phyloP scores from a whole-genome alignment of 2,888 invertebrate species.

The Exocentrus adspersus region DNA sequence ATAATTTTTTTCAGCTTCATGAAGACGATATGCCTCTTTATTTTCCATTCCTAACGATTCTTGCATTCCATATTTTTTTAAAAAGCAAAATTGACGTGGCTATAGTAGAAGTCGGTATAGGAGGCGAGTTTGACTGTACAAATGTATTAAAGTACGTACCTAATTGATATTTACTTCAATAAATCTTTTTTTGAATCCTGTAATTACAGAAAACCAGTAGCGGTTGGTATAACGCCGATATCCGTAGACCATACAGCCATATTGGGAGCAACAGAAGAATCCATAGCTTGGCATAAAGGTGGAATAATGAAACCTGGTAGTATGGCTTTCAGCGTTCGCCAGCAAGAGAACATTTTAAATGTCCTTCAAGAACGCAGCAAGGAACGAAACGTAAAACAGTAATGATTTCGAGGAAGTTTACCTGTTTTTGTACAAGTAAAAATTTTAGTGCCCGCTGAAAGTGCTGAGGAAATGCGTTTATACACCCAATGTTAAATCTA shows the following conservation, averaged over 20 bases:
- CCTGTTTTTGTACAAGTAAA: neutral
- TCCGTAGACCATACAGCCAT: slow-evolving; percentile 88
- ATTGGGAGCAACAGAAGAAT: slow-evolving; percentile 82
- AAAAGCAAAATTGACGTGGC: slow-evolving; percentile 89
- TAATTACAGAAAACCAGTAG: slow-evolving; percentile 75
- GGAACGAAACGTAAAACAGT: slow-evolving; percentile 68
- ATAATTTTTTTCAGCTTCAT: slow-evolving; percentile 62
- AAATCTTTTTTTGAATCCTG: too few relatives aligned
- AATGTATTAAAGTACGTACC: slow-evolving; percentile 81
- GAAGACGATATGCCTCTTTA: slow-evolving; percentile 87
- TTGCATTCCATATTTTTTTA: slow-evolving; percentile 90
- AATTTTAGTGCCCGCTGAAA: slow-evolving; percentile 71
- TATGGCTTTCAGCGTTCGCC: slow-evolving; percentile 77
- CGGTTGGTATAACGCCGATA: slow-evolving; percentile 90
- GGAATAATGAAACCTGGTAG: slow-evolving; percentile 89
- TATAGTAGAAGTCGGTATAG: slow-evolving; percentile 96
- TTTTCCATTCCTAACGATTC: slow-evolving; percentile 91
- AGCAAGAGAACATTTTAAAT: slow-evolving; percentile 70
- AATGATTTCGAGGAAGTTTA: neutral
- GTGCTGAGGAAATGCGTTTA: slow-evolving; percentile 65
- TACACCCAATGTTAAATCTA: slow-evolving; percentile 25
- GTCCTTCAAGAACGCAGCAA: slow-evolving; percentile 74
- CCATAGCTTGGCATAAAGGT: slow-evolving; percentile 94
- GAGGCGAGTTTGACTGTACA: slow-evolving; percentile 93
- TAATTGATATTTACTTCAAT: too few relatives aligned